Conservation (phyloP, 2,113 vertebrate species). For the Pogona vitticeps region DNA sequence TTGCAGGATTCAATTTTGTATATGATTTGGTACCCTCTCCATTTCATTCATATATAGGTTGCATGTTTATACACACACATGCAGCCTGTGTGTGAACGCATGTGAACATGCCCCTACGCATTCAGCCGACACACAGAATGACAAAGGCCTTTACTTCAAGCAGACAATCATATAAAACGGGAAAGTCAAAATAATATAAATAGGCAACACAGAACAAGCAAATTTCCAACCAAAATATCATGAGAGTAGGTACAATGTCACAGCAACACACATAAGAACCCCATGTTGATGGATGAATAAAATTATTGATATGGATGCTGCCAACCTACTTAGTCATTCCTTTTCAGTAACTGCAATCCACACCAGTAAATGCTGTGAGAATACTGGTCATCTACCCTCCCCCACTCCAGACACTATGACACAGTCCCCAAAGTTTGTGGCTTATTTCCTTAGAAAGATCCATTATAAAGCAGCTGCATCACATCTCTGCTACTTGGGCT, state of each 20-base stretch:
- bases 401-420: background rate
- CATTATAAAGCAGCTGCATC: accelerated
- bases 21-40: background rate
- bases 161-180: background rate
- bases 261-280: background rate
- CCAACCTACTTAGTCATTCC: background rate
- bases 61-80: too few species aligned
- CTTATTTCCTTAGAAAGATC: background rate
- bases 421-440: background rate
- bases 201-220: too few species aligned
- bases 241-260: background rate
- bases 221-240: background rate
- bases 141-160: background rate
- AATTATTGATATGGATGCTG: background rate
- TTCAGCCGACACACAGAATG: background rate
- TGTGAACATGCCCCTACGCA: too few species aligned
- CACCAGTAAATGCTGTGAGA: background rate
- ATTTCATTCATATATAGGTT: background rate
- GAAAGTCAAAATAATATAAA: too few species aligned
- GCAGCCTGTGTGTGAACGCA: too few species aligned
- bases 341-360: background rate
- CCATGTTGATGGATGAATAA: background rate
- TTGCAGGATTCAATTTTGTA: background rate
- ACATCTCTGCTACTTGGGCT: background rate
- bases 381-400: background rate